Evolutionary conservation across 2,797 vertebrate species (phyloP), one percentile per base, ranked within the genome.

Genomic region (Enteromius thamalakanensis): DNA sequence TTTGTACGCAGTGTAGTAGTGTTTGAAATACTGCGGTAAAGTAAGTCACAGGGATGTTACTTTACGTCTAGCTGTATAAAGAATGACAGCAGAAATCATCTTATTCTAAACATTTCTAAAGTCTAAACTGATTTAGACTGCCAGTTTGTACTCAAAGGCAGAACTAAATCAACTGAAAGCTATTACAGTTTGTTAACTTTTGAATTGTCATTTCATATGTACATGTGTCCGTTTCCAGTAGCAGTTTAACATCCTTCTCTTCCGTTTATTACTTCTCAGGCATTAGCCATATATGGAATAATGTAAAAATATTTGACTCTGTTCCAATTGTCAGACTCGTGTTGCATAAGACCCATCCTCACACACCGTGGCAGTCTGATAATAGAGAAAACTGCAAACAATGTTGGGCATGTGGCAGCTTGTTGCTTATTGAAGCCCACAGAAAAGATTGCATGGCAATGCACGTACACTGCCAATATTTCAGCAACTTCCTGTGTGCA

Each of bases 281-380:
- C 47, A 11, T 80, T 70, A 45, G 60, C 85, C 81, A 75, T 85
- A 86, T 84, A 89, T 67, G 87, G 87, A 23, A 12, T 6, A 32
- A 71, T 29, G 45, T n/a, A 32, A 47, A 47, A 34, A 62, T 37
- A 32, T 69, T 79, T 79, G 53, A 19, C 11, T 76, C 42, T 7
- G 15, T 40, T 67, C 74, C 58, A 81, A 1, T 17, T 78, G 29
- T 71, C 19, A 53, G 32, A 53, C 34, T 58, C 26, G 2, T n/a
- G 51, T 84, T 86, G 53, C 45, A 62, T 60, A 76, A 79, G 26
- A 37, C 26, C 12, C 9, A 3, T 58, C 53, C 40, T 71, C 17
- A 29, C 60, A 53, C 0, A 21, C 1, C 3, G 0, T 21, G 45
- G 21, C 6, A 72, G 42, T 70, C n/a, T 51, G 23, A 64, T 37